Evolutionary conservation across 2,113 vertebrate genomes (phyloP).

Genomic region (Strigops habroptila): DNA sequence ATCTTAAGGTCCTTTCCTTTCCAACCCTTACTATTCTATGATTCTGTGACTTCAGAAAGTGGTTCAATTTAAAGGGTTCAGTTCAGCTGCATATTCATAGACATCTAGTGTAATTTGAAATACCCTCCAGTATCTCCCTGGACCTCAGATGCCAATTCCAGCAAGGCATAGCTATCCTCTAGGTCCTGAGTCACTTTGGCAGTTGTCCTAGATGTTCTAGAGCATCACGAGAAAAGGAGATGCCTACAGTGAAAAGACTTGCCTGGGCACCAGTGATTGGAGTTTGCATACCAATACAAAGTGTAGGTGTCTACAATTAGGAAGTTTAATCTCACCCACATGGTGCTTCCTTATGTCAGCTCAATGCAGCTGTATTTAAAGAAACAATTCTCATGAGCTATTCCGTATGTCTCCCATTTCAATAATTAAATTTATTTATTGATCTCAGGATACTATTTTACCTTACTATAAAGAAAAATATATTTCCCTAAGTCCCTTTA

Average conservation of each 20-base stretch:
- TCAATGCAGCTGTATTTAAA: neutral
- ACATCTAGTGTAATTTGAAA: neutral
- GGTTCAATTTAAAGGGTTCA: neutral
- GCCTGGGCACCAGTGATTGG: accelerated
- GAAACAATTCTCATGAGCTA: neutral
- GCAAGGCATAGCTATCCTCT: neutral
- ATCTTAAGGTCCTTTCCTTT: no score
- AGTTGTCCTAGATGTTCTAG: neutral
- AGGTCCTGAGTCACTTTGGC: neutral
- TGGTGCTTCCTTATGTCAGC: neutral
- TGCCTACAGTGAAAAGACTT: neutral
- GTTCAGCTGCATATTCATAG: neutral
- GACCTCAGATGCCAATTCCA: neutral
- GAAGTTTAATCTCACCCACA: neutral
- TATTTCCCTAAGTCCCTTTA: neutral
- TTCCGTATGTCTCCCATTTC: neutral
- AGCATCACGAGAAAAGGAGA: neutral
- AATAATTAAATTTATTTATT: neutral
- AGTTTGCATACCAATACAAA: neutral
- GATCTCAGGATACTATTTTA: neutral
- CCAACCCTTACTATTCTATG: no score
- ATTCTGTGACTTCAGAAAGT: no score
- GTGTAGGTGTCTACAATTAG: neutral
- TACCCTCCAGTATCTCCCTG: no score
- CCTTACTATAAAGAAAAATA: neutral